Base-by-base conservation (phyloP, 2,797 vertebrate species). In the Xenopus petersii region DNA sequence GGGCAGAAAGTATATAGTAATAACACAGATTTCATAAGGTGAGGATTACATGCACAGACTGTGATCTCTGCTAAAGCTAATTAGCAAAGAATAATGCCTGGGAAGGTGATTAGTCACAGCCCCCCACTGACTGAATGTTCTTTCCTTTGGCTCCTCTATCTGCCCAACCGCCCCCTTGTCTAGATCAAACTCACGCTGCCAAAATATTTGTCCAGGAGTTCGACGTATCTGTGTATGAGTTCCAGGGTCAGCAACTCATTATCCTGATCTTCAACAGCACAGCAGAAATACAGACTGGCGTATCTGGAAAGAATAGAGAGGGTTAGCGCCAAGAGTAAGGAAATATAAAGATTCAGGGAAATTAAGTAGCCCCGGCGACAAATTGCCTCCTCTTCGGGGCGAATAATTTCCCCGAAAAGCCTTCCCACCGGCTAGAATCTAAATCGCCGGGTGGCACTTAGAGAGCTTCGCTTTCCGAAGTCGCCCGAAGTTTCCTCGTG, bases 281-380 rank as follows among this genome's bases (percentile, higher is more conserved):
- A 98, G 83, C 96, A 98, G 90, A 98, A 98, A 83, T 98, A 97
- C 58, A 98, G 90, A 74, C 95, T 98, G 86, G 95, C 95, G 2
- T 97, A 96, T 86, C 95, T 96, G 84, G 11, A 65, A 13, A 66
- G 0, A 58, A 65, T 4, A 30, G 42, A 16, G 26, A n/a, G 60
- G 33, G 10, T 2, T 10, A 12, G 58, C 13, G 58, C 21, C 21
- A 21, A 21, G 21, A 21, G 12, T 7, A 48, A 12, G 21, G 21
- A 21, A 21, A 21, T 21, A 21, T 21, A 21, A 21, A 21, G 21
- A 21, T 21, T 21, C 21, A 1, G 21, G 21, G 21, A 21, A 1
- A 21, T 21, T 21, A 21, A 21, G 21, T 21, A 21, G 21, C 21
- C 21, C 21, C 1, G 21, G 21, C 1, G 21, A 21, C 21, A 21